A percentile compares a stretch with the other conserved stretches of the same genome.
These are phyloP conservation scores for Papilio protenor DNA, from an alignment of 2,888 invertebrate species.

Conservation along the genomic window DNA sequence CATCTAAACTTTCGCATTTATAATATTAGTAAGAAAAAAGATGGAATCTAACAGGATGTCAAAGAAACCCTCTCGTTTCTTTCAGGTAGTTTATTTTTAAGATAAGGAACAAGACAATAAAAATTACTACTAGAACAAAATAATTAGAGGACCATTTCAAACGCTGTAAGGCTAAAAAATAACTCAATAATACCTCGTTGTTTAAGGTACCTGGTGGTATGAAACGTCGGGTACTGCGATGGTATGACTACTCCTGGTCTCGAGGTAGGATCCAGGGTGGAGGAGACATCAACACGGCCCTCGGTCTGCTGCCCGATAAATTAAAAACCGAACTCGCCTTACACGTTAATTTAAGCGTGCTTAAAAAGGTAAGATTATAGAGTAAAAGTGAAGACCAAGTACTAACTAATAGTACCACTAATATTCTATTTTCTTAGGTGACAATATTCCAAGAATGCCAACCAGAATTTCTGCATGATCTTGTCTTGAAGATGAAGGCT, in stretches of 20 bases:
- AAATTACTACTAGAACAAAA: not conserved
- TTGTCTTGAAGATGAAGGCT: constrained; percentile 98
- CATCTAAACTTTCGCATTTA: no score
- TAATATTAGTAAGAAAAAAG: no score
- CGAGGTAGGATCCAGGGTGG: constrained; percentile 97
- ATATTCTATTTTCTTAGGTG: constrained; percentile 84
- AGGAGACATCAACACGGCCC: constrained; percentile 97
- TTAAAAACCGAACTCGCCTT: constrained; percentile 98
- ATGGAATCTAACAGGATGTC: not conserved
- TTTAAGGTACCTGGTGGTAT: constrained; percentile 94
- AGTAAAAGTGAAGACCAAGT: no score
- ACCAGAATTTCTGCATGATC: constrained; percentile 97
- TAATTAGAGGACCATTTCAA: no score
- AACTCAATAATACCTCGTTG: constrained; percentile 15
- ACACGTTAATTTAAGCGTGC: constrained; percentile 96
- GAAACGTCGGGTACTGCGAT: constrained; percentile 97
- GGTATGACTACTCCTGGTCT: constrained; percentile 99
- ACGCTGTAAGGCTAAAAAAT: not conserved
- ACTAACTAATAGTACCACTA: not conserved
- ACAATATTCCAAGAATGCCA: constrained; percentile 99
- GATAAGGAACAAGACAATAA: not conserved
- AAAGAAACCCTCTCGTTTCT: not conserved
- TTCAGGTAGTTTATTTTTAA: not conserved
- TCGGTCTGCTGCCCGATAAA: constrained; percentile 97
- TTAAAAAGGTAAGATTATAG: constrained; percentile 92